Conservation (phyloP, 2,113 vertebrate species). For the Anguilla japonica region DNA sequence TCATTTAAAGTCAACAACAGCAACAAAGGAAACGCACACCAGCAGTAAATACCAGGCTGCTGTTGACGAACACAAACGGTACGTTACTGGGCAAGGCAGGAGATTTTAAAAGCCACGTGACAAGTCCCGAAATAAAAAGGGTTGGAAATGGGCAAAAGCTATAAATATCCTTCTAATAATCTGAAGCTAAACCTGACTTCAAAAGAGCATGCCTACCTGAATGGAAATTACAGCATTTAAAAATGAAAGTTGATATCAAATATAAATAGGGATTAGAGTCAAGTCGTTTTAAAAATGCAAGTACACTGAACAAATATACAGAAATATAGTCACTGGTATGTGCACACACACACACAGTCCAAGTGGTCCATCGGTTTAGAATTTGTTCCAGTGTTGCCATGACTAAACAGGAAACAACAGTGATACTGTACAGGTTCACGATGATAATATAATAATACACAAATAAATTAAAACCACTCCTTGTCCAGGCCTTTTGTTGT, state of each 20-base stretch:
- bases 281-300: slow-evolving; percentile 34
- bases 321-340: not conserved
- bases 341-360: slow-evolving; percentile 24
- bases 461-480: slow-evolving; percentile 52
- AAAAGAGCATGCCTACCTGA: not conserved
- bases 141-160: not conserved
- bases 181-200: not conserved
- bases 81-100: not conserved
- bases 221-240: not conserved
- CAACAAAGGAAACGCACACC: slow-evolving; percentile 9
- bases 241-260: slow-evolving; percentile 10
- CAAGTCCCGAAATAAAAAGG: slow-evolving; percentile 16
- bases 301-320: slow-evolving; percentile 37
- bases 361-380: slow-evolving; percentile 27
- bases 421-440: slow-evolving; percentile 19
- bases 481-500: slow-evolving; percentile 22
- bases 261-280: slow-evolving; percentile 20
- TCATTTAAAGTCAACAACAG: not conserved
- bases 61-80: not conserved
- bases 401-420: slow-evolving; percentile 41
- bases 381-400: slow-evolving; percentile 48
- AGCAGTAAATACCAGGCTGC: not conserved
- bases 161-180: slow-evolving; percentile 17
- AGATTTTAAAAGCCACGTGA: not conserved
- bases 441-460: slow-evolving; percentile 29